Conservation (phyloP, 2,113 vertebrate species). For the Varanus komodoensis region DNA sequence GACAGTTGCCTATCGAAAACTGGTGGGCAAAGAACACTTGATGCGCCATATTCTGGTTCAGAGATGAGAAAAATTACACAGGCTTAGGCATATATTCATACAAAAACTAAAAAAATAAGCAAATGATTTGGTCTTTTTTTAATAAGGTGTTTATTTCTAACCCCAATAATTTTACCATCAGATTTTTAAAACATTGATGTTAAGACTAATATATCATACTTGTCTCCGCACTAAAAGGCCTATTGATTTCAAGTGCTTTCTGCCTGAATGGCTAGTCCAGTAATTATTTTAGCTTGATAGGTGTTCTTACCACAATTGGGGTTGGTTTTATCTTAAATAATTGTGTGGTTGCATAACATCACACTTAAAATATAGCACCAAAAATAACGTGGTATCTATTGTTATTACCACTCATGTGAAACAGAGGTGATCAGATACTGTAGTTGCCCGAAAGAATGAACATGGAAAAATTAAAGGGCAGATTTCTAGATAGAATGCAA, state of each 20-base stretch:
- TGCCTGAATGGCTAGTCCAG: not conserved
- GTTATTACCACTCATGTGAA: not conserved
- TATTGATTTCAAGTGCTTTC: not conserved
- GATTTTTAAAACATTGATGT: not conserved
- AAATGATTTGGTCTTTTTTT: not conserved
- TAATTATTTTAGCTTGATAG: not conserved
- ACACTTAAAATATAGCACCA: not conserved
- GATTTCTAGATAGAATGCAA: not conserved
- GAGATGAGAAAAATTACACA: not conserved
- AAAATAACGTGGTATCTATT: not conserved
- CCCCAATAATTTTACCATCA: not conserved
- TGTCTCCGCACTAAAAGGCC: not conserved
- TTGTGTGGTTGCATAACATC: no score
- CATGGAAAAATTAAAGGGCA: not conserved
- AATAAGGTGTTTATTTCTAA: not conserved
- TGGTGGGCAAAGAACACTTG: not conserved
- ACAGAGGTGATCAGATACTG: not conserved
- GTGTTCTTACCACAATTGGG: not conserved
- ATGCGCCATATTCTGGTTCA: not conserved
- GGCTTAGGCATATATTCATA: not conserved
- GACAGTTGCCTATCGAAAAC: not conserved
- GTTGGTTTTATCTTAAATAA: not conserved
- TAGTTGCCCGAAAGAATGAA: not conserved
- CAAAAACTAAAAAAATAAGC: not conserved
- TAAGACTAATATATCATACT: not conserved